Evolutionary conservation across 2,797 vertebrate genomes (phyloP), one percentile per base, ranked within the genome.

Genomic region (Myripristis jacobus): DNA sequence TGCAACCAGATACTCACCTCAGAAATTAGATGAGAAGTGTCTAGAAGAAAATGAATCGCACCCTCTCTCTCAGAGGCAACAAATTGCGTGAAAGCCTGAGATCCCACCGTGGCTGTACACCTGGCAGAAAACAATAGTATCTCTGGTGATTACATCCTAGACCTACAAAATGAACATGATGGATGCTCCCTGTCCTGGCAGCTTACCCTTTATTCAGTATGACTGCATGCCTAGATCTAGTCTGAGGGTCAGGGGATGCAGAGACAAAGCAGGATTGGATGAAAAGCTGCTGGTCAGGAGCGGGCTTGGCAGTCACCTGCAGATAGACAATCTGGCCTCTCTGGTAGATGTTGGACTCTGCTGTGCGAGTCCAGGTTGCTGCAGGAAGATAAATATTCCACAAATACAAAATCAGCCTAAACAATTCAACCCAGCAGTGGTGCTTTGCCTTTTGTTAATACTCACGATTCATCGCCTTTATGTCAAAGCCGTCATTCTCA

Each of bases 151-250:
- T n/a, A 56, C 9, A 31, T 31, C 8, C 16, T 29, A 18, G 25
- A 31, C 27, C n/a, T 34, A 19, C 1, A 48, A 1, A 19, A 11
- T 24, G 13, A 2, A 9, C 16, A 36, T 21, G 0, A n/a, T 9
- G 15, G 4, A 46, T 50, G 43, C 2, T 2, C 2, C 22, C 5
- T 2, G 0, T 1, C 18, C n/a, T 4, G 21, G 24, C 18, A 21
- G 19, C 79, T 70, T 62, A 94, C 92, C 92, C 93, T 69, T 90
- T 93, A 56, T 94, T 94, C 43, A 88, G 29, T 5, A 94, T 82
- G 44, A 93, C 59, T 0, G 68, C 50, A 15, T 83, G 78, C 29
- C 44, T 82, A 0, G 77, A 82, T 75, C 73, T 83, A 12, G 73
- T 57, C 5, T 54, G 50, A 25, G 81, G 79, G 18, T 90, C 75